Evolutionary conservation across 1,140 invertebrate genomes (phyloP), one percentile per base, ranked within the genome.

Genomic region (Drosophila ananassae): DNA sequence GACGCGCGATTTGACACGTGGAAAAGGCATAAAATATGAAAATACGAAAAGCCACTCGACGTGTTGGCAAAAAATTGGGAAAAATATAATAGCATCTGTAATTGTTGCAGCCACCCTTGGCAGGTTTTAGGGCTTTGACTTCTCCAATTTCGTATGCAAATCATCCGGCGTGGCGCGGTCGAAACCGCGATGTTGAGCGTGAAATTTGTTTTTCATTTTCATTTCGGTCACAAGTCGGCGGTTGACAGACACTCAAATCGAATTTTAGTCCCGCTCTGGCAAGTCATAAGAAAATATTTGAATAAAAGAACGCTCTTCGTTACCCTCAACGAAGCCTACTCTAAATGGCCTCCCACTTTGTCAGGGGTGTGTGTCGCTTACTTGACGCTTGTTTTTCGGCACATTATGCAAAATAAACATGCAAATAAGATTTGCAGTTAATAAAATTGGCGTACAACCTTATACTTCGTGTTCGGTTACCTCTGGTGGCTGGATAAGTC

Each of bases 341-440:
- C 56, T 24, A 9, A 46, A 46, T 46, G n/a, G 41, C 41, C 41
- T 28, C 21, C 44, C 44, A 67, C 48, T 55, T 34, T 24, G 12
- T 12, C 56, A 28, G 22, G 50, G 52, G 60, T 41, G 69, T 28
- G 60, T 21, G 41, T 13, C 46, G 47, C 32, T 47, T 41, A 78
- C 68, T 74, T 75, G 69, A 68, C 64, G 77, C 82, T 47, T 55
- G 46, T 79, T 87, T 83, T 89, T 78, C 66, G 60, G 54, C 66
- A 90, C 83, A 90, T 90, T 90, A 90, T 90, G 89, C 83, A 84
- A 90, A 90, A 87, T 90, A 80, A 90, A 90, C 76, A 90, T 90
- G 87, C 87, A 90, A 90, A 90, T 90, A 87, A 90, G 87, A 75
- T 90, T 84, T 89, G 80, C 85, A 90, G 76, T 90, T 90, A 87